Evolutionary conservation across 2,113 vertebrate genomes (phyloP), one percentile per base, ranked within the genome.

Genomic region (Drymodes brunneopygia): DNA sequence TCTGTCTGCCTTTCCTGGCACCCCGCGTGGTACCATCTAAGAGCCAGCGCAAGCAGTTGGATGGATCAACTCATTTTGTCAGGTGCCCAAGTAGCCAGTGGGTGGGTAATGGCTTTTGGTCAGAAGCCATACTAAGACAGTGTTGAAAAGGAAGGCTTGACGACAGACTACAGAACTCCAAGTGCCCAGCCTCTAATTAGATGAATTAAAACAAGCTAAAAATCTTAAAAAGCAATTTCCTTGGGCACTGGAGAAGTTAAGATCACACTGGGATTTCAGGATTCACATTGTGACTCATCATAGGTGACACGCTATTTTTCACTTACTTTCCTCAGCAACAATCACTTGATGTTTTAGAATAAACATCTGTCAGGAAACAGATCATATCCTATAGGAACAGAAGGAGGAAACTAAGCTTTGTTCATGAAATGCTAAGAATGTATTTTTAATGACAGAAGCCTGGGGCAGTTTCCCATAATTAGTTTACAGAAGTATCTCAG

Each of bases 321-420:
- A 50, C 81, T 93, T 67, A 35, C 22, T 92, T 94, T 77, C 33
- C 62, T 90, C 74, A 93, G 25, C 83, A 95, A 94, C 40, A 69
- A 91, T 42, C 44, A 35, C 60, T 93, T 91, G 70, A 67, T 83
- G 61, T 64, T 96, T 92, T 72, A 84, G 61, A 82, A 87, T 89
- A 96, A 96, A 89, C 84, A 95, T 94, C 83, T 95, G 95, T 79
- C 90, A 95, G 95, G 93, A 97, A 96, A 86, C 36, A 78, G 71
- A 93, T 92, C 82, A 96, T 89, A 93, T 93, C 95, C 93, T 96
- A 96, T 69, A 95, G 94, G 60, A 97, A 95, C 80, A 93, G 85
- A 72, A 95, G 82, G 36, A 94, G 88, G 93, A 94, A 95, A 65
- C 94, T n/a, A 71, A 83, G 69, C 92, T 96, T 96, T 96, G 90